Percentiles rank a stretch among this genome's conserved stretches.
Evolutionary conservation across 2,113 vertebrate species (phyloP).

Genomic region (Piaya cayana): DNA sequence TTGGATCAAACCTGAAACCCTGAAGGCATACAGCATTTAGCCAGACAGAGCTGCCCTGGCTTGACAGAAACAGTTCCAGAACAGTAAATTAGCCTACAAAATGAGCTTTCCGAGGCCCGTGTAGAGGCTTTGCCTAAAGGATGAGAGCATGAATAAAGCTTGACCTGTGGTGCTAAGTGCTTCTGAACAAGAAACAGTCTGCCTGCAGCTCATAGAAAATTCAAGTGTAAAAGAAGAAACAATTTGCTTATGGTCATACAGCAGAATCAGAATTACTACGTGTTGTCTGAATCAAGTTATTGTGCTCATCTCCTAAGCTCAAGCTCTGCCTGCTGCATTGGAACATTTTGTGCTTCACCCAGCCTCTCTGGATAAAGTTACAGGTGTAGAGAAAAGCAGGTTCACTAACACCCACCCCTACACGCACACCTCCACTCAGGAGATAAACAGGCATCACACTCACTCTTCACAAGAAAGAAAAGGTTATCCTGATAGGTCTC

Average conservation of each 20-base stretch:
- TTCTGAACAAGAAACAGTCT: neutral
- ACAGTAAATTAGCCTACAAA: neutral
- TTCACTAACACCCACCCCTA: too few species aligned
- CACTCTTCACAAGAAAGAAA: neutral
- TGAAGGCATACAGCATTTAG: neutral
- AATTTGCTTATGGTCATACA: neutral
- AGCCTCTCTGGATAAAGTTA: neutral
- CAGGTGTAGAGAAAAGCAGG: neutral
- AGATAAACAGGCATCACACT: neutral
- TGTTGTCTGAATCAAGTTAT: neutral
- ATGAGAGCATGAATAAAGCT: neutral
- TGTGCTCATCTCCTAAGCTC: neutral
- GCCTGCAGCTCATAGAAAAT: neutral
- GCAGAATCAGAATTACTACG: neutral
- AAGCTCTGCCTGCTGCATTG: neutral
- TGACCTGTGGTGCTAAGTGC: neutral
- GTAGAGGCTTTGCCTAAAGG: neutral
- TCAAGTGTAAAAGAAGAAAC: neutral
- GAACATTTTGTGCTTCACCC: neutral
- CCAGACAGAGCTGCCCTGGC: neutral
- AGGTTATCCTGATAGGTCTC: neutral
- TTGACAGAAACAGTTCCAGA: conserved; percentile 14
- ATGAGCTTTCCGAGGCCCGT: neutral
- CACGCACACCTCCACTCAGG: too few species aligned
- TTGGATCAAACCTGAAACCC: conserved; percentile 21